Evolutionary conservation across 2,888 invertebrate species (phyloP).

Genomic region (Lomographa bimaculata): DNA sequence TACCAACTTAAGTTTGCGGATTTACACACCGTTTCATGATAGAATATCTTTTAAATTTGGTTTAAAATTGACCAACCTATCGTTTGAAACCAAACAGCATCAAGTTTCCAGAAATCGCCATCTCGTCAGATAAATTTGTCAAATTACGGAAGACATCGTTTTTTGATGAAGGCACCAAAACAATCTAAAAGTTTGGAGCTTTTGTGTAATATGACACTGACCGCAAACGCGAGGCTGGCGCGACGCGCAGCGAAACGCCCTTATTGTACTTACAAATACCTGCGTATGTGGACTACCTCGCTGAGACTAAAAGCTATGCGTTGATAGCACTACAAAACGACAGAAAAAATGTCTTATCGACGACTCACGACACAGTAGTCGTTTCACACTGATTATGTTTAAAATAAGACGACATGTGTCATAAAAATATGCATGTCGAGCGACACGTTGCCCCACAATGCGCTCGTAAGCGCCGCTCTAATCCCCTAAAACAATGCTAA

Average conservation of each 20-base stretch:
- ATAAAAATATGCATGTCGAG: constrained; percentile 75
- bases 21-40: constrained; percentile 34
- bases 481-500: constrained; percentile 83
- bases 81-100: constrained; percentile 25
- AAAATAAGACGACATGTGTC: constrained; percentile 71
- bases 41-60: constrained; percentile 40
- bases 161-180: constrained; percentile 72
- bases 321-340: constrained; percentile 35
- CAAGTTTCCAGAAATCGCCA: constrained; percentile 36
- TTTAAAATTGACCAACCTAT: constrained; percentile 42
- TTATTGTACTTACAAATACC: constrained; percentile 50
- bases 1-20: constrained; percentile 48
- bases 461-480: constrained; percentile 69
- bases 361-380: constrained; percentile 67
- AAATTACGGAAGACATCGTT: constrained; percentile 71
- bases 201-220: constrained; percentile 74
- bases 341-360: constrained; percentile 52
- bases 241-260: constrained; percentile 53
- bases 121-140: constrained; percentile 70
- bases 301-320: constrained; percentile 29
- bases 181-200: constrained; percentile 65
- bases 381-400: constrained; percentile 67
- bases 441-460: constrained; percentile 60
- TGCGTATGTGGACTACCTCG: constrained; percentile 38
- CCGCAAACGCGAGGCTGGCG: constrained; percentile 56